Base-by-base conservation (phyloP, 1,140 invertebrate genomes). In the Listronotus oregonensis region DNA sequence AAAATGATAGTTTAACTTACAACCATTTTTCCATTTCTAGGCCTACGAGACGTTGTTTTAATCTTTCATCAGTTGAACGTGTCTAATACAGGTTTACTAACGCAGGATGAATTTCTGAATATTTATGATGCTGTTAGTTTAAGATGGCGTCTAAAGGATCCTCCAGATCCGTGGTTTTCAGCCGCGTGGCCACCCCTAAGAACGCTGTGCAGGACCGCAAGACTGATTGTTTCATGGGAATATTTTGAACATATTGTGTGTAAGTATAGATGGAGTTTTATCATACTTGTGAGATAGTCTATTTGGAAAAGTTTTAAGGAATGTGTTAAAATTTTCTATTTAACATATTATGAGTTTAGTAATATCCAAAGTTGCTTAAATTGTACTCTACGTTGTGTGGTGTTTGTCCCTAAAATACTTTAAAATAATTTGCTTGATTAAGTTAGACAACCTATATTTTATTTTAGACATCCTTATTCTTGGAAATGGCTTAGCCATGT, bases 1-100 rank as follows among this genome's bases (percentile, higher is more conserved):
- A 3, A 27, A 5, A 3, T 27, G 21, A 3, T 27, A 27, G 1
- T 27, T 27, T 27, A 3, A 27, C 21, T 27, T 27, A 27, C 5
- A 27, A 5, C 1, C 12, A 34, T 3, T 3, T 57, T 15, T 17
- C 44, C 15, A 56, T 60, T 78, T 81, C 10, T 76, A 93, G 92
- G 83, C 68, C 83, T 84, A n/a, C 80, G 86, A 72, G 92, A 95
- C 76, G 84, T 90, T 15, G 86, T 93, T 68, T 80, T 96, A 61
- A 90, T 90, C 81, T 96, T 93, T 81, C 89, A 89, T 75, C 86
- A 90, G 66, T 80, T 95, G 71, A 93, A 94, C 76, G 78, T 80
- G 18, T 87, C 87, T 6, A 84, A 83, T 14, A 84, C 80, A 34
- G 90, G 91, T 3, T 80, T 80, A 5, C 76, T 95, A 8, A 87